A percentile compares a stretch with the other conserved stretches of the same genome.
phyloP scores from a whole-genome alignment of 2,113 vertebrate species.

The Cathartes aura region DNA sequence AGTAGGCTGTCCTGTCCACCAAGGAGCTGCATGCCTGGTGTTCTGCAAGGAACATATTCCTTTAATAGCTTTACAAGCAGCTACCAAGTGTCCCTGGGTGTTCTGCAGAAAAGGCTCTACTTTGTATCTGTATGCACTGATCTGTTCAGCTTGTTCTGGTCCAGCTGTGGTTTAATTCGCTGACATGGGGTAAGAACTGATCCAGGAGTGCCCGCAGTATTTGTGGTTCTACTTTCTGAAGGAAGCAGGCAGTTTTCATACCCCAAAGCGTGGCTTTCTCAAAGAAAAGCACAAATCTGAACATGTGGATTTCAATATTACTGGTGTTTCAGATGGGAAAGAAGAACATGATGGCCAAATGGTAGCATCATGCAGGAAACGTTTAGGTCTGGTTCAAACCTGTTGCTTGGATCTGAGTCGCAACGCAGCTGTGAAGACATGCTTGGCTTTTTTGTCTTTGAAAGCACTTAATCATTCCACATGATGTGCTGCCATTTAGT shows the following conservation, averaged over 20 bases:
- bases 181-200: accelerated
- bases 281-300: background rate
- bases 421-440: background rate
- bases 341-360: background rate
- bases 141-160: background rate
- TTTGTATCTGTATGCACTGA: background rate
- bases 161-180: background rate
- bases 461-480: background rate
- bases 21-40: background rate
- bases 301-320: background rate
- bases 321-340: background rate
- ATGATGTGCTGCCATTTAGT: background rate
- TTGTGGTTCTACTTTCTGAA: background rate
- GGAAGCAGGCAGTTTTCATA: background rate
- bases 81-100: background rate
- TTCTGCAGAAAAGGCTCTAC: background rate
- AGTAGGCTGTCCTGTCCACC: background rate
- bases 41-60: background rate
- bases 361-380: background rate
- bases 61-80: background rate
- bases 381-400: background rate
- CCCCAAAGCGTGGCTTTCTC: background rate
- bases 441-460: conserved; percentile 6
- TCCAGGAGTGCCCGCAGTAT: accelerated
- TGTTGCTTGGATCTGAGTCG: background rate